These are phyloP conservation scores for Yponomeuta evonymella DNA, from an alignment of 2,888 invertebrate genomes.

Conservation along the genomic window DNA sequence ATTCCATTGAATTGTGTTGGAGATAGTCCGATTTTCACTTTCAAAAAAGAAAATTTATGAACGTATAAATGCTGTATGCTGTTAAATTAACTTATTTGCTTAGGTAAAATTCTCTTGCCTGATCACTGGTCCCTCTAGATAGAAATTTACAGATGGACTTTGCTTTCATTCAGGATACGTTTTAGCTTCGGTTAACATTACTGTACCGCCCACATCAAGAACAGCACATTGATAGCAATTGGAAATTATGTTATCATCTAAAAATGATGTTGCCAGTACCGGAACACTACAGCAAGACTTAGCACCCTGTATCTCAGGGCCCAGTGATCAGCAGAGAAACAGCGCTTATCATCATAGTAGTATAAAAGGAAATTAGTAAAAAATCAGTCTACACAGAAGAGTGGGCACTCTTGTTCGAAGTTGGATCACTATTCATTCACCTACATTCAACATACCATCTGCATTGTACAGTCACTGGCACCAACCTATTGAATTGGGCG, in stretches of 20 bases:
- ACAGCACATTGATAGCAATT: not conserved
- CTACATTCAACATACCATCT: not conserved
- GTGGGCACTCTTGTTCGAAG: slow-evolving; percentile 42
- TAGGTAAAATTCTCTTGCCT: not conserved
- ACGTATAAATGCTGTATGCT: slow-evolving; percentile 30
- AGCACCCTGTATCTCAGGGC: not conserved
- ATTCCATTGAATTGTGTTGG: slow-evolving; percentile 40
- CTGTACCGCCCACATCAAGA: not conserved
- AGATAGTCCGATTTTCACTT: slow-evolving; percentile 36
- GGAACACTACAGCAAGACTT: not conserved
- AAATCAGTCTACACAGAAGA: slow-evolving; percentile 66
- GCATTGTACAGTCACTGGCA: not conserved
- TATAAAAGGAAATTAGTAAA: slow-evolving; percentile 28
- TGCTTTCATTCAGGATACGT: not conserved
- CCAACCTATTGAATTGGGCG: not conserved
- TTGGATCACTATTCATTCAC: slow-evolving; percentile 36
- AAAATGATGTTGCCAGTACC: not conserved
- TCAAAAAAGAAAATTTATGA: slow-evolving; percentile 50
- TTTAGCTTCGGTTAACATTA: not conserved
- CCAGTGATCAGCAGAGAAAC: slow-evolving; percentile 21
- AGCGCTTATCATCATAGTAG: slow-evolving; percentile 31
- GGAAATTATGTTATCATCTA: not conserved
- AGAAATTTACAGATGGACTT: no score
- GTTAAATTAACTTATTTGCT: slow-evolving; percentile 11
- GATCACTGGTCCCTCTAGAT: not conserved